A percentile compares a stretch with the other conserved stretches of the same genome.
These are phyloP conservation scores for Aphidius ervi DNA, from an alignment of 1,140 invertebrate genomes.

Conservation along the genomic window DNA sequence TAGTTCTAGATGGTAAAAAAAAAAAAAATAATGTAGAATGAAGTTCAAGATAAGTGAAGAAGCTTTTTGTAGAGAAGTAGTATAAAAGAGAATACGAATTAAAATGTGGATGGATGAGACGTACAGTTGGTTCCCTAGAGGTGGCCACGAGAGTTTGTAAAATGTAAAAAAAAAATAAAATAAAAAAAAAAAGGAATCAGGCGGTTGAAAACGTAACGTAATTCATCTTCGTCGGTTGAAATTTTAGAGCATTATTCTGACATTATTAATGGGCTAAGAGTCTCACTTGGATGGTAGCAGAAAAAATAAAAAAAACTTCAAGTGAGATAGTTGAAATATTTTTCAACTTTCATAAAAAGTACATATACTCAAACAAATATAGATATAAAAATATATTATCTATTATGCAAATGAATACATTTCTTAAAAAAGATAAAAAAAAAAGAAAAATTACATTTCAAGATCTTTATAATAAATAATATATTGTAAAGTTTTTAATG, in stretches of 20 bases:
- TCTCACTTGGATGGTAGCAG: constrained; percentile 6
- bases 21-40: no score
- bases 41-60: no score
- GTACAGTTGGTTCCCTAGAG: neutral
- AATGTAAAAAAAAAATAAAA: no score
- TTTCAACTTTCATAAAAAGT: neutral
- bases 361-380: no score
- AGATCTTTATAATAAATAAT: no score
- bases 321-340: neutral
- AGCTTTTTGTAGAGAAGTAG: neutral
- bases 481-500: no score
- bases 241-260: constrained; percentile 14
- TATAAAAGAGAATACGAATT: constrained; percentile 12
- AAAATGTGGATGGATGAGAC: constrained; percentile 6
- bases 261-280: constrained; percentile 13
- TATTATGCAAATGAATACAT: no score
- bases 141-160: no score
- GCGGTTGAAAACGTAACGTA: constrained; percentile 8
- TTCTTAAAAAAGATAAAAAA: no score
- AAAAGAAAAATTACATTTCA: no score
- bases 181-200: neutral
- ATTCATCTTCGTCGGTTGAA: constrained; percentile 13
- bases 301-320: neutral
- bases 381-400: no score
- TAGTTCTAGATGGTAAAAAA: no score